These are phyloP conservation scores for Cyanoderma ruficeps DNA, from an alignment of 2,113 vertebrate genomes.

Conservation along the genomic window DNA sequence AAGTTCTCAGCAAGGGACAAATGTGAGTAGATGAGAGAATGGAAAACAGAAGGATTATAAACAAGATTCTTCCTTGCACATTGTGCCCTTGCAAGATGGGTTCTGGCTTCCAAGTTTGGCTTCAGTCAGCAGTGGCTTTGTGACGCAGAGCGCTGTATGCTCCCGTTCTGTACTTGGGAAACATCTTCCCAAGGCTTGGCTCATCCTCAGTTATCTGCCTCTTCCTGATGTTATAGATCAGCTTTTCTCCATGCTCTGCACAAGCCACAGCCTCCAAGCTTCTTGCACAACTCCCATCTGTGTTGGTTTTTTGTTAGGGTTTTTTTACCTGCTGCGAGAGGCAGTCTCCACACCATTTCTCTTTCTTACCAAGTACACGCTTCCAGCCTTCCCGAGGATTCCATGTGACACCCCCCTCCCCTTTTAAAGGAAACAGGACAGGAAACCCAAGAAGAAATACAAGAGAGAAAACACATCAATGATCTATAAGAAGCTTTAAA, in stretches of 20 bases:
- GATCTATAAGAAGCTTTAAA: slow-evolving; percentile 15
- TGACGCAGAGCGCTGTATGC: background rate
- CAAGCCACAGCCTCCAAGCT: background rate
- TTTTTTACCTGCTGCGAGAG: background rate
- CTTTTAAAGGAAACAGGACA: background rate
- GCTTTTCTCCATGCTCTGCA: background rate
- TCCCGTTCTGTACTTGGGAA: background rate
- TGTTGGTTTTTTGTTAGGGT: background rate
- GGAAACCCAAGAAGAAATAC: background rate
- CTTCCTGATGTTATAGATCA: background rate
- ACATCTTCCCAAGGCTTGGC: background rate
- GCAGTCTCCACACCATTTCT: background rate
- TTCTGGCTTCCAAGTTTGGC: background rate
- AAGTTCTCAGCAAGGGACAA: background rate
- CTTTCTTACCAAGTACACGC: background rate
- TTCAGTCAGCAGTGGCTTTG: background rate
- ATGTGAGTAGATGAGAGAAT: background rate
- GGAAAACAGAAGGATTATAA: background rate
- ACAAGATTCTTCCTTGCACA: background rate
- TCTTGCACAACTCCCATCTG: background rate
- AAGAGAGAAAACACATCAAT: background rate
- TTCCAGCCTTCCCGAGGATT: background rate
- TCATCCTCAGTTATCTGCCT: background rate
- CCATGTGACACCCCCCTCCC: background rate
- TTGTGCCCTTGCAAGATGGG: background rate